Percentiles rank a stretch among this genome's conserved stretches.
phyloP scores from a whole-genome alignment of 2,113 vertebrate species.

The Sterrhoptilus dennistouni region DNA sequence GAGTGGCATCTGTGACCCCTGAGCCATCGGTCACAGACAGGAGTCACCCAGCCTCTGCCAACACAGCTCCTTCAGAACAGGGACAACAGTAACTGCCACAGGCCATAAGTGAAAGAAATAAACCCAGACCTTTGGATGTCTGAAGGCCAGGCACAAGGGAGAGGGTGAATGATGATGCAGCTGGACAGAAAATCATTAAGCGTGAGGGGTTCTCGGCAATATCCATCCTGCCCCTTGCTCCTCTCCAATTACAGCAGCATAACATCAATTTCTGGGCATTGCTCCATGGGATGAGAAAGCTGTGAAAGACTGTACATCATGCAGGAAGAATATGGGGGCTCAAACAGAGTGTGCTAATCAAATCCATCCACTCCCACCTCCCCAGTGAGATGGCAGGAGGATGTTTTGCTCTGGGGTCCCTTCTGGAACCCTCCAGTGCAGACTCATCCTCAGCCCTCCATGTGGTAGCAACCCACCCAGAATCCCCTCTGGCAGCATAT shows the following conservation, averaged over 20 bases:
- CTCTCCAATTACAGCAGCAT: neutral
- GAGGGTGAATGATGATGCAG: neutral
- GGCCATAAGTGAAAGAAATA: neutral
- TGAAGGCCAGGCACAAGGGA: neutral
- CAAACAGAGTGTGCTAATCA: neutral
- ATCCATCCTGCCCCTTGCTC: neutral
- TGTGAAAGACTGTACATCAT: neutral
- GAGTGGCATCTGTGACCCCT: neutral
- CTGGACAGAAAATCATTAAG: neutral
- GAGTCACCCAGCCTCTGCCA: neutral
- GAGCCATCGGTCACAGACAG: fast-evolving
- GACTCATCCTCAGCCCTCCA: neutral
- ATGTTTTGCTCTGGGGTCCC: neutral
- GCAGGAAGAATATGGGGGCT: neutral
- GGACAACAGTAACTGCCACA: neutral
- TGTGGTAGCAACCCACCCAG: neutral
- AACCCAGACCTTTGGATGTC: fast-evolving
- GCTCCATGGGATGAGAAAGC: slow-evolving; percentile 32
- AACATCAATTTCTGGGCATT: slow-evolving; percentile 25
- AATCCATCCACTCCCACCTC: neutral
- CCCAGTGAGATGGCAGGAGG: fast-evolving
- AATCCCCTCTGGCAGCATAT: neutral
- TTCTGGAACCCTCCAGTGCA: neutral
- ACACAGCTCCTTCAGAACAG: neutral
- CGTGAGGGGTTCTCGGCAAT: neutral